phyloP scores from a whole-genome alignment of 2,113 vertebrate species.

The Dascyllus trimaculatus region DNA sequence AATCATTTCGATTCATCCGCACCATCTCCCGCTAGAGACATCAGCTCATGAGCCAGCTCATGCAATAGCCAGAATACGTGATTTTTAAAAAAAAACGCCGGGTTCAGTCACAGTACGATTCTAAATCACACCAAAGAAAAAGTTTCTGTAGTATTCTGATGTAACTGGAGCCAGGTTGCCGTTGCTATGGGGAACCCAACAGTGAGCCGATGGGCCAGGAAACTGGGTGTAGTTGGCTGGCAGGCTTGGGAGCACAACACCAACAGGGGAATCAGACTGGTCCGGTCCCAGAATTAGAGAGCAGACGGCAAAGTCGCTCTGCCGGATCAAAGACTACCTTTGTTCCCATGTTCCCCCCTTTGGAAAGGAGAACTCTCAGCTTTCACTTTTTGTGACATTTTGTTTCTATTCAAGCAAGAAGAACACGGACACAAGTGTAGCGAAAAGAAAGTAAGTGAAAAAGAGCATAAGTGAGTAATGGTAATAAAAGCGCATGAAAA shows the following conservation, averaged over 20 bases:
- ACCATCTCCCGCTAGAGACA: constrained; percentile 46
- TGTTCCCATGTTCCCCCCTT: constrained; percentile 52
- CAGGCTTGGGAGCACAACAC: constrained; percentile 47
- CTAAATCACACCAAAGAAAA: constrained; percentile 53
- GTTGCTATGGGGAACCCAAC: constrained; percentile 28
- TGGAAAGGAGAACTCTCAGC: constrained; percentile 45
- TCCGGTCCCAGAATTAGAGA: constrained; percentile 42
- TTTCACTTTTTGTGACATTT: constrained; percentile 36
- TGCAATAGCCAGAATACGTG: constrained; percentile 45
- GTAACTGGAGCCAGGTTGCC: constrained; percentile 23
- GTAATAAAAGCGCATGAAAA: constrained; percentile 42
- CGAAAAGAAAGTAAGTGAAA: constrained; percentile 7
- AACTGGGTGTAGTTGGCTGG: constrained; percentile 30
- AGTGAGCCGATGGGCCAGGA: not conserved
- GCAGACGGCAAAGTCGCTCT: constrained; percentile 56
- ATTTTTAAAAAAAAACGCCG: constrained; percentile 53
- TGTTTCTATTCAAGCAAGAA: constrained; percentile 32
- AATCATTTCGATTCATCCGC: constrained; percentile 59
- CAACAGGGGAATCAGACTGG: constrained; percentile 41
- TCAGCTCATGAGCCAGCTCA: constrained; percentile 39
- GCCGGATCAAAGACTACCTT: constrained; percentile 65
- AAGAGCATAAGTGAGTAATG: constrained; percentile 37
- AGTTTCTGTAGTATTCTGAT: constrained; percentile 39
- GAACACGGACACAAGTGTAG: not conserved
- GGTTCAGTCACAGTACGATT: constrained; percentile 41